phyloP scores from a whole-genome alignment of 2,113 vertebrate species.

The Ancistrus triradiatus region DNA sequence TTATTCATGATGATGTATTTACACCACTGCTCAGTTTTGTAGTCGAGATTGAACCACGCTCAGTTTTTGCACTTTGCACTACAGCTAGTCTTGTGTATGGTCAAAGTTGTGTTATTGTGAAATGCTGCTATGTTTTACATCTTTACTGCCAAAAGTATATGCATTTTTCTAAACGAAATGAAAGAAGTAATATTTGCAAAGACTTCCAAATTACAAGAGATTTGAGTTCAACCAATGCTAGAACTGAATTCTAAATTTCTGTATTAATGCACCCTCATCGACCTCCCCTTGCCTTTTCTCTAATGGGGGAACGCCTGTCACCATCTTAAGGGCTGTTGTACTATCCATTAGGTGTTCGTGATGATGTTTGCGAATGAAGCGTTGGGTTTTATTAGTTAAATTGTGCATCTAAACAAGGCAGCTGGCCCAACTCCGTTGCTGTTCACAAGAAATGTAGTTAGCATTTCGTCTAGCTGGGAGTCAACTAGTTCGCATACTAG shows the following conservation, averaged over 20 bases:
- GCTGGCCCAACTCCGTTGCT: too few species aligned
- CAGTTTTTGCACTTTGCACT: neutral
- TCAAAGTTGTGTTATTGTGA: neutral
- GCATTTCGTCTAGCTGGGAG: too few species aligned
- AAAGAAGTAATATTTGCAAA: too few species aligned
- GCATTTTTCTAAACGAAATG: too few species aligned
- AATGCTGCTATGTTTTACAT: neutral
- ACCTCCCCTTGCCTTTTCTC: neutral
- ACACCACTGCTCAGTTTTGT: neutral
- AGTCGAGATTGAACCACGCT: neutral
- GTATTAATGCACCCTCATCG: too few species aligned
- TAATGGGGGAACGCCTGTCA: neutral
- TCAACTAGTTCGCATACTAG: neutral
- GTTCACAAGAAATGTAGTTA: too few species aligned
- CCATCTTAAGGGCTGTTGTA: neutral
- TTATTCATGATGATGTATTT: neutral
- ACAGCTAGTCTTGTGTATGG: neutral
- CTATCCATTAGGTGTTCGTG: too few species aligned
- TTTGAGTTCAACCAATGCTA: too few species aligned
- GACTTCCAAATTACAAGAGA: too few species aligned
- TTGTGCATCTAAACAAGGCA: neutral
- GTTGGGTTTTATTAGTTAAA: neutral
- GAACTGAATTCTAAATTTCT: too few species aligned
- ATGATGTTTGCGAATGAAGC: neutral
- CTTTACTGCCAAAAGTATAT: neutral